Evolutionary conservation across 2,797 vertebrate species (phyloP), one percentile per base, ranked within the genome.

Genomic region (Huso huso): DNA sequence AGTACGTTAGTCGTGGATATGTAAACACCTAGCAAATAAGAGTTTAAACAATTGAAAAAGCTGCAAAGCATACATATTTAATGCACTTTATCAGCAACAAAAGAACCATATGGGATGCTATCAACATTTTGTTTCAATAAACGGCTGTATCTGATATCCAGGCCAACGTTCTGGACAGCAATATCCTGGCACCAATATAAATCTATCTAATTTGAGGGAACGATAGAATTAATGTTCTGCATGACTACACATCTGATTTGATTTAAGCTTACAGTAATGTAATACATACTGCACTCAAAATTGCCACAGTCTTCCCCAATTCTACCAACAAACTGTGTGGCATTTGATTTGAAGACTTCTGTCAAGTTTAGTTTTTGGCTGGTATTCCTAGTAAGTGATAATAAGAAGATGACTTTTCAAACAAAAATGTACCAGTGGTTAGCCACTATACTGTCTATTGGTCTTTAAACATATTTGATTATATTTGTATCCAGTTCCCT

Each of bases 331-430:
- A 71, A 62, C 71, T 77, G 72, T 78, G 77, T 64, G 67, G 73
- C 65, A 76, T 72, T 65, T 72, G 71, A 77, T 79, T 80, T 75
- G 69, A 78, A 76, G 70, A 68, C 65, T 75, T 70, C 71, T 73
- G 71, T 84, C 72, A 79, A 77, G 68, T 37, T 78, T 66, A 50
- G 79, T 79, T 75, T 83, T 74, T 83, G 82, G 86, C 80, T 77
- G 71, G 65, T 63, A 73, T 76, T 85, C 79, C 84, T 87, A 87
- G 86, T 86, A 89, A 81, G 87, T 88, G 88, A 87, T 87, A 88
- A 86, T 88, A 82, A 81, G 73, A 86, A 67, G 74, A 83, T 84
- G 82, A 83, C 77, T 79, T 76, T 70, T 73, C 70, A 72, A 67
- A 67, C 15, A 78, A 78, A 85, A 78, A 87, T 83, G 78, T 70